phyloP scores from a whole-genome alignment of 2,113 vertebrate species.

The Lophura nycthemera region DNA sequence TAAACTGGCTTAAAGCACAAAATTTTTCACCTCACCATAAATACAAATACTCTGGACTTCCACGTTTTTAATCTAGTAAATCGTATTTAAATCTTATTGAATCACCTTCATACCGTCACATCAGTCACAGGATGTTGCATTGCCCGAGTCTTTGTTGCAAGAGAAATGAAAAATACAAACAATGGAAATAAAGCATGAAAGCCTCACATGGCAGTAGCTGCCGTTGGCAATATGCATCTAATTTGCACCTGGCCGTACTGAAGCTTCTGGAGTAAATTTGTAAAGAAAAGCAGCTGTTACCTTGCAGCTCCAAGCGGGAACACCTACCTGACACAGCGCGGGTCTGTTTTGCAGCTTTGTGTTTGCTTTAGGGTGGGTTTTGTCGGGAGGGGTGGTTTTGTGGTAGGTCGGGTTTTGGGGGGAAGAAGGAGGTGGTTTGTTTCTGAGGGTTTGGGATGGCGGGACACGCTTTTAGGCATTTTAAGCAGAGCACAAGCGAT shows the following conservation, averaged over 20 bases:
- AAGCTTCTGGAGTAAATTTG: neutral
- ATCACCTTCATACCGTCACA: neutral
- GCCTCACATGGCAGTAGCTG: neutral
- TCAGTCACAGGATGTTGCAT: neutral
- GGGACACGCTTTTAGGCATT: neutral
- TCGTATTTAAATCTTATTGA: neutral
- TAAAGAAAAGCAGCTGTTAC: neutral
- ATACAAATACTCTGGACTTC: neutral
- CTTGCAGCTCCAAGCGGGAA: neutral
- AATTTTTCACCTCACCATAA: neutral
- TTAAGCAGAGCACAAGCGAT: rapidly evolving
- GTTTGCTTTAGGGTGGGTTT: neutral
- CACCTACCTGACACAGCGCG: neutral
- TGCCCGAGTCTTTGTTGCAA: neutral
- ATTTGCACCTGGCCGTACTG: neutral
- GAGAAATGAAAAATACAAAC: neutral
- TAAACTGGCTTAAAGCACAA: neutral
- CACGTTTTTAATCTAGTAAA: neutral
- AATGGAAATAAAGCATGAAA: neutral
- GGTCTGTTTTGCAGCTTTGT: neutral
- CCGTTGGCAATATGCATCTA: neutral
- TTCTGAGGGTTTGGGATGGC: neutral
- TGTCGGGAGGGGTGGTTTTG: neutral
- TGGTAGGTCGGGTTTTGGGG: neutral
- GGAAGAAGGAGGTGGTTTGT: neutral